phyloP scores from a whole-genome alignment of 1,140 invertebrate genomes.

The Sweltsa coloradensis region DNA sequence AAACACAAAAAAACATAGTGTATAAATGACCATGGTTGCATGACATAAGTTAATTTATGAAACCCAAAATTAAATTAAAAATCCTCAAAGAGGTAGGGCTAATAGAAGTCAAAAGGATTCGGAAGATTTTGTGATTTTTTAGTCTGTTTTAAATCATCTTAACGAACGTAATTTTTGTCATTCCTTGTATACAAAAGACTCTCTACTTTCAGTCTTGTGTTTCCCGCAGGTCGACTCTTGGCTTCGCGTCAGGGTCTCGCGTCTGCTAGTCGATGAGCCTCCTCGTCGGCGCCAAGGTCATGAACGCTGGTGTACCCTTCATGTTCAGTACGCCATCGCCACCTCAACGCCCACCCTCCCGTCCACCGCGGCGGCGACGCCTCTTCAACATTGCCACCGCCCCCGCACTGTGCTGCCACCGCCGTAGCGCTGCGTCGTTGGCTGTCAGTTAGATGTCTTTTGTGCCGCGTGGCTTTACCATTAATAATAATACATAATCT shows the following conservation, averaged over 20 bases:
- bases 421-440: no score
- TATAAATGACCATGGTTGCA: no score
- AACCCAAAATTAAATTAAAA: slow-evolving; percentile 3
- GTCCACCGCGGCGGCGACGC: no score
- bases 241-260: slow-evolving; percentile 57
- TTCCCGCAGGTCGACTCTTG: slow-evolving; percentile 58
- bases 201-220: slow-evolving; percentile 15
- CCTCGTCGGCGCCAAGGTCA: slow-evolving; percentile 66
- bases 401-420: no score
- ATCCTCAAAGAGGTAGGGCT: neutral
- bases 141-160: slow-evolving; percentile 6
- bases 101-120: neutral
- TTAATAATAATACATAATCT: no score
- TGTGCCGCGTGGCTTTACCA: no score
- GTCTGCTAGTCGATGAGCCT: slow-evolving; percentile 76
- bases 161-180: slow-evolving; percentile 5
- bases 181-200: neutral
- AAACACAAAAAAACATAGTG: no score
- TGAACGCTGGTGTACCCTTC: slow-evolving; percentile 94
- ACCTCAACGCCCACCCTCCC: no score
- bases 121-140: neutral
- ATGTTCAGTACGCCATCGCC: slow-evolving; percentile 87
- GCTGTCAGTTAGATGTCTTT: no score
- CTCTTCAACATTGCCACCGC: no score
- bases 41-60: slow-evolving; percentile 6